Evolutionary conservation across 2,797 vertebrate species (phyloP).

Genomic region (Hemitrygon akajei): DNA sequence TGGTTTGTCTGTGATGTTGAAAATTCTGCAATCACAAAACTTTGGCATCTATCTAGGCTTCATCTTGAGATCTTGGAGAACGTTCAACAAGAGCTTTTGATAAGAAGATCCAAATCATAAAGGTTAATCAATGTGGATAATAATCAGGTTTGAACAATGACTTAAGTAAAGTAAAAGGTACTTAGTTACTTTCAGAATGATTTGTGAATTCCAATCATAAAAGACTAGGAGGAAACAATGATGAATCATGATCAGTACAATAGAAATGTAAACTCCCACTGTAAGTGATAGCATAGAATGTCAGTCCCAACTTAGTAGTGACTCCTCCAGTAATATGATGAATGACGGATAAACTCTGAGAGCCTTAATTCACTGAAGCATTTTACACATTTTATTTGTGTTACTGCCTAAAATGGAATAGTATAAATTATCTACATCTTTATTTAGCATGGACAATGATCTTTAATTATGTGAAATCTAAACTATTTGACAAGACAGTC

Average conservation of each 20-base stretch:
- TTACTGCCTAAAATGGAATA: neutral
- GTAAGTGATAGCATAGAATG: neutral
- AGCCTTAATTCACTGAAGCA: neutral
- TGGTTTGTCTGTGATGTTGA: neutral
- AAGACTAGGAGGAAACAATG: neutral
- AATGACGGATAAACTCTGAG: neutral
- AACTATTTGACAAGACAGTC: neutral
- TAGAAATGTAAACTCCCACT: neutral
- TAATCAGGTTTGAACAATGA: neutral
- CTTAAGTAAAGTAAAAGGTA: neutral
- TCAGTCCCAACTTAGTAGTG: neutral
- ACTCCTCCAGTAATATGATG: slow-evolving; percentile 19
- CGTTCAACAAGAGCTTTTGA: neutral
- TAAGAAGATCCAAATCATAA: neutral
- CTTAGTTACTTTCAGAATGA: neutral
- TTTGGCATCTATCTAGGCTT: neutral
- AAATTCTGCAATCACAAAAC: neutral
- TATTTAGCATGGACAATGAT: neutral
- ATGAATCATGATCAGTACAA: slow-evolving; percentile 13
- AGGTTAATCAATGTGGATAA: neutral
- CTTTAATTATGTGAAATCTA: neutral
- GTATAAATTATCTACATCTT: neutral
- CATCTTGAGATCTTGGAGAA: neutral
- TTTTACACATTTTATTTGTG: neutral
- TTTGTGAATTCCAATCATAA: neutral